A percentile compares a stretch with the other conserved stretches of the same genome.
phyloP scores from a whole-genome alignment of 2,113 vertebrate species.

The Procapra przewalskii region DNA sequence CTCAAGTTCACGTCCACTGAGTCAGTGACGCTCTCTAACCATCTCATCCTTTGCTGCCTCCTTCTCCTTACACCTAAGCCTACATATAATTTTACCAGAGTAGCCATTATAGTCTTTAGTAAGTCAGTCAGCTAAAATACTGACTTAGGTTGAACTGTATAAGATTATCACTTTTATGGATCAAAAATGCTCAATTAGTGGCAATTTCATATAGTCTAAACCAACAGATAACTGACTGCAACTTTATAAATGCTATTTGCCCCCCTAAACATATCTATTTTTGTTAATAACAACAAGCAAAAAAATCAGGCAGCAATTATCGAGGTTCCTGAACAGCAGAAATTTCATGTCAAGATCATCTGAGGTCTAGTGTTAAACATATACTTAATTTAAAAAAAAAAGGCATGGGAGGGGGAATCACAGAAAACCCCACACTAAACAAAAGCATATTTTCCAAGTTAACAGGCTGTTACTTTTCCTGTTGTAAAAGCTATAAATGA shows the following conservation, averaged over 20 bases:
- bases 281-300: not conserved
- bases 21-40: not conserved
- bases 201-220: not conserved
- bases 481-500: not conserved
- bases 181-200: slow-evolving; percentile 5
- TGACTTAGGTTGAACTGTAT: not conserved
- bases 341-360: not conserved
- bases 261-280: not conserved
- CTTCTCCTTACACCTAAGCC: not conserved
- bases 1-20: not conserved
- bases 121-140: not conserved
- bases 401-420: not conserved
- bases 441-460: not conserved
- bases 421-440: not conserved
- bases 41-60: not conserved
- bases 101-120: not conserved
- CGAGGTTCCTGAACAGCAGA: not conserved
- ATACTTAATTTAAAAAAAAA: not conserved
- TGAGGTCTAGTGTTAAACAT: slow-evolving; percentile 10
- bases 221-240: not conserved
- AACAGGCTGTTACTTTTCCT: not conserved
- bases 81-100: not conserved
- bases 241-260: not conserved
- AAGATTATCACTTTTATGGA: not conserved
- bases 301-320: not conserved